These are phyloP conservation scores for Athrips mouffetella DNA, from an alignment of 2,888 invertebrate species.

Conservation along the genomic window DNA sequence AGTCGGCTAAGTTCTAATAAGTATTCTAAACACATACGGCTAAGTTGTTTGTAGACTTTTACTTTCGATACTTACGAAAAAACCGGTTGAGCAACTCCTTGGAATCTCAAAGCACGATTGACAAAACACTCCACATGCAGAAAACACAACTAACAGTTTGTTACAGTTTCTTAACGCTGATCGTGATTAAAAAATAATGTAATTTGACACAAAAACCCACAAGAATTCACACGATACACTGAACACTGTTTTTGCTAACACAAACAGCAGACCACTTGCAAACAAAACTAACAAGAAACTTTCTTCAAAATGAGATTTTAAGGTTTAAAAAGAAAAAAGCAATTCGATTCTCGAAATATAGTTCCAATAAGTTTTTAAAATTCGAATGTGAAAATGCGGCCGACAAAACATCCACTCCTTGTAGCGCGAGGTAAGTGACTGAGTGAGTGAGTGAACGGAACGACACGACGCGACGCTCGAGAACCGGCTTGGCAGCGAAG, in stretches of 20 bases:
- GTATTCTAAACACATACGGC: constrained; percentile 11
- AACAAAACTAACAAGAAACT: constrained; percentile 13
- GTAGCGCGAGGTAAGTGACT: not conserved
- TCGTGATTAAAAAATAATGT: constrained; percentile 29
- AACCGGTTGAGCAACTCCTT: constrained; percentile 18
- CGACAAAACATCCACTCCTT: constrained; percentile 1
- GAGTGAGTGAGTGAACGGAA: constrained; percentile 9
- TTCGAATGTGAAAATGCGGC: not conserved
- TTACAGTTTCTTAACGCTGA: constrained; percentile 31
- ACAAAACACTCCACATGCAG: constrained; percentile 7
- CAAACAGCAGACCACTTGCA: constrained; percentile 16
- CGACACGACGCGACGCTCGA: not conserved
- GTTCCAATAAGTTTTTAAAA: not conserved
- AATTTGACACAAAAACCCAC: constrained; percentile 35
- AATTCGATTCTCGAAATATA: constrained; percentile 1
- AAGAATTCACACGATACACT: constrained; percentile 35
- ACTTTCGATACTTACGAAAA: constrained; percentile 51
- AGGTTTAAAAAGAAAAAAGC: not conserved
- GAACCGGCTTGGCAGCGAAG: not conserved
- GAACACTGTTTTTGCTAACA: constrained; percentile 25
- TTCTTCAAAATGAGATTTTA: not conserved
- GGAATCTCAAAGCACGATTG: not conserved
- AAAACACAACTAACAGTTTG: constrained; percentile 17
- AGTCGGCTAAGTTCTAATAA: not conserved
- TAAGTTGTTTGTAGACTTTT: constrained; percentile 37